A percentile compares a stretch with the other conserved stretches of the same genome.
Evolutionary conservation across 2,113 vertebrate species (phyloP).

Genomic region (Zosterops lateralis): DNA sequence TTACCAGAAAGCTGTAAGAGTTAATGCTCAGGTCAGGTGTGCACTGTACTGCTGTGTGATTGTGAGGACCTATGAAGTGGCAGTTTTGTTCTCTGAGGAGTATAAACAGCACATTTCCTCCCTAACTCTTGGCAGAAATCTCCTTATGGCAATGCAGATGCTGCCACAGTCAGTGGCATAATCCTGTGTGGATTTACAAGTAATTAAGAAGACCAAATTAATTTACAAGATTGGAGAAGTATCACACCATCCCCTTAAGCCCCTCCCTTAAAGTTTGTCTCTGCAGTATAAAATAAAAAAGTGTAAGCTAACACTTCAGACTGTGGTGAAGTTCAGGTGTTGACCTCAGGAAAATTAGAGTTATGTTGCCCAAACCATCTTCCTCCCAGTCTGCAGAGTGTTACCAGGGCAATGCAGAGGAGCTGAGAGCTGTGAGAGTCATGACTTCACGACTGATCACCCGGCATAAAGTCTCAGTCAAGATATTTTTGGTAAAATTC

Average conservation of each 20-base stretch:
- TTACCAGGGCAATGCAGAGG: not conserved
- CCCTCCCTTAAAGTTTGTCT: not conserved
- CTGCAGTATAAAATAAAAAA: not conserved
- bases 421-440: not conserved
- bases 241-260: not conserved
- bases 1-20: not conserved
- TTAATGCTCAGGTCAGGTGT: not conserved
- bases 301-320: not conserved
- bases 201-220: not conserved
- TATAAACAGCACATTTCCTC: not conserved
- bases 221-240: not conserved
- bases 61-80: not conserved
- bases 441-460: not conserved
- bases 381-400: not conserved
- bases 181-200: not conserved
- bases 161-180: not conserved
- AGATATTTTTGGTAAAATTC: not conserved
- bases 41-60: fast-evolving
- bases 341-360: not conserved
- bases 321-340: not conserved
- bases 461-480: not conserved
- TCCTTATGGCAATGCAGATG: not conserved
- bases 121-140: not conserved
- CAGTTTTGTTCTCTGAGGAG: not conserved
- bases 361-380: not conserved